These are phyloP conservation scores for Nylanderia fulva DNA, from an alignment of 1,140 invertebrate species.

Conservation along the genomic window DNA sequence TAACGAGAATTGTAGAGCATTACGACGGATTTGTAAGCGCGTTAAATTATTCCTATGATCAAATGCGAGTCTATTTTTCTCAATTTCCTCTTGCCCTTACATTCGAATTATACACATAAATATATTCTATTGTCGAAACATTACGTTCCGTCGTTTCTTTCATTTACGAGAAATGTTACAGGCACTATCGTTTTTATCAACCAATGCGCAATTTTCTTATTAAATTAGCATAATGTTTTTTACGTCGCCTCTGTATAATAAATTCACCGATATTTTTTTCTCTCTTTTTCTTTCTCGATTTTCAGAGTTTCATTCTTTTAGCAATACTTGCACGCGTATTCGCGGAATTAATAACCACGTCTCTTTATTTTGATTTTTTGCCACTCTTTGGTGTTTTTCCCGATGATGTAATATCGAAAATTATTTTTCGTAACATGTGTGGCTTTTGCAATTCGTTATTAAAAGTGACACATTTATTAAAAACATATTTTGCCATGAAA, in stretches of 20 bases:
- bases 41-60: constrained; percentile 17
- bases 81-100: neutral
- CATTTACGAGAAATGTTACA: constrained; percentile 33
- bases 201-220: constrained; percentile 25
- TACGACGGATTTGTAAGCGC: neutral
- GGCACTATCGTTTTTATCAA: constrained; percentile 42
- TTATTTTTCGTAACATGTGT: neutral
- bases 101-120: neutral
- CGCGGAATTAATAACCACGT: constrained; percentile 18
- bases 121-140: constrained; percentile 1
- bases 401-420: constrained; percentile 2
- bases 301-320: neutral
- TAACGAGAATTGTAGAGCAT: neutral
- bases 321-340: neutral
- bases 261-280: constrained; percentile 17
- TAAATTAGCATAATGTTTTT: constrained; percentile 51
- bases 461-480: constrained; percentile 10
- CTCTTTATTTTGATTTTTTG: neutral
- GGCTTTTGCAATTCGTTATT: neutral
- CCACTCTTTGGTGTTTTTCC: neutral
- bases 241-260: neutral
- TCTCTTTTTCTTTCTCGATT: neutral
- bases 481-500: neutral
- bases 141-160: constrained; percentile 17
- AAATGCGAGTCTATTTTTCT: neutral